Evolutionary conservation across 2,888 invertebrate species (phyloP).

Genomic region (Protonemura montana): DNA sequence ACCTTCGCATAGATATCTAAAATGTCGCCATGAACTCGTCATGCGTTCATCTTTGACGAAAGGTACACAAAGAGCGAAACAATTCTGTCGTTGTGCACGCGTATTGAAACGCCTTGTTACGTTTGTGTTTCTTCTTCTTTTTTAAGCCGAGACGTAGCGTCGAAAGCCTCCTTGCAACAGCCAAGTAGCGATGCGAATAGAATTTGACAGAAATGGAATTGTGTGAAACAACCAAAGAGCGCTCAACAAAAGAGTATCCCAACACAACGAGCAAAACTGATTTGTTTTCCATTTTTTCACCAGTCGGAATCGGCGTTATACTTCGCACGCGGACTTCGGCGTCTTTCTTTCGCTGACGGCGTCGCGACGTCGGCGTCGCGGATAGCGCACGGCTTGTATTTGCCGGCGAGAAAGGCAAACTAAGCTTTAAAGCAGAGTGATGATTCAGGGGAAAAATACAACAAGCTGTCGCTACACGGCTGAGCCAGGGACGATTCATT

Average conservation of each 20-base stretch:
- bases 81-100: background rate
- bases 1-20: background rate
- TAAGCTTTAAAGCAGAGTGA: background rate
- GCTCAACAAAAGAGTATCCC: background rate
- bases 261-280: background rate
- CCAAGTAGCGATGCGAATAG: background rate
- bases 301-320: background rate
- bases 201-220: constrained; percentile 12
- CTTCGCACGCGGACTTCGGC: background rate
- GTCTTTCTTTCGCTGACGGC: background rate
- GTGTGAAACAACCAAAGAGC: background rate
- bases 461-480: background rate
- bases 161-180: background rate
- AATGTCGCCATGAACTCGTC: background rate
- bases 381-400: background rate
- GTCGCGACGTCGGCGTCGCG: background rate
- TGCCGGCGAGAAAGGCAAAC: background rate
- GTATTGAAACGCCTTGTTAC: constrained; percentile 3
- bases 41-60: background rate
- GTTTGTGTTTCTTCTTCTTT: background rate
- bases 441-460: background rate
- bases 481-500: background rate
- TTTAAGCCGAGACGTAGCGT: background rate
- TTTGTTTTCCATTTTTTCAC: background rate
- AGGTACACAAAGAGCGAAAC: background rate